Base-by-base conservation (phyloP, 2,888 invertebrate species). In the Ctenicera cuprea region DNA sequence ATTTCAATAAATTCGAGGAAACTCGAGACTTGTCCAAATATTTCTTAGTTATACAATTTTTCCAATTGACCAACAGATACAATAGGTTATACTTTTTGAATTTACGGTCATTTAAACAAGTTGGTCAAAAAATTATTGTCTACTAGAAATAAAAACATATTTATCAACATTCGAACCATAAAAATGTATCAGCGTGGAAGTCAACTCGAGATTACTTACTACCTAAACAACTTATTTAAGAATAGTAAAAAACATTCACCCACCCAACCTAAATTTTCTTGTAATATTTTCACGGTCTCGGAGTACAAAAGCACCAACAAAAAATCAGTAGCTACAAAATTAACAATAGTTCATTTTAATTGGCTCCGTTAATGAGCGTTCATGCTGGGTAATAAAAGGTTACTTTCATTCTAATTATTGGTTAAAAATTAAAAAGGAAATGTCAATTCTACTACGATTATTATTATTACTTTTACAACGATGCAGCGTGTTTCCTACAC, bases 341-440 rank as follows among this genome's bases (percentile, higher is more conserved):
- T 22, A 33, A 54, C 54, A 54, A 54, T 54, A 22, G 54, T 16
- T n/a, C n/a, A 18, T n/a, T 52, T 52, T 52, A 33, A 26, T 54
- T 54, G 11, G 22, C 12, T 50, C 5, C 50, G 22, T 11, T 16
- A 18, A 48, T 9, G 20, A 52, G 22, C 22, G 52, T 14, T 8
- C 54, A 9, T 30, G 26, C 54, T 54, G 26, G 3, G 11, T 30
- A 54, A 54, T 30, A 33, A 26, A 26, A 12, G 26, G 30, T 30
- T 54, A 33, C 50, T 20, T 3, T 0, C 54, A 30, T 54, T 54
- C 22, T 30, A 30, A 30, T n/a, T 16, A 54, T 54, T 54, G 14
- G 14, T 54, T 54, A 26, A 30, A 30, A 20, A 22, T 50, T 26
- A 26, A 30, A 52, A 59, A 50, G 48, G 62, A 62, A 43, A 62